phyloP scores from a whole-genome alignment of 2,888 invertebrate genomes.

The Mythimna loreyi region DNA sequence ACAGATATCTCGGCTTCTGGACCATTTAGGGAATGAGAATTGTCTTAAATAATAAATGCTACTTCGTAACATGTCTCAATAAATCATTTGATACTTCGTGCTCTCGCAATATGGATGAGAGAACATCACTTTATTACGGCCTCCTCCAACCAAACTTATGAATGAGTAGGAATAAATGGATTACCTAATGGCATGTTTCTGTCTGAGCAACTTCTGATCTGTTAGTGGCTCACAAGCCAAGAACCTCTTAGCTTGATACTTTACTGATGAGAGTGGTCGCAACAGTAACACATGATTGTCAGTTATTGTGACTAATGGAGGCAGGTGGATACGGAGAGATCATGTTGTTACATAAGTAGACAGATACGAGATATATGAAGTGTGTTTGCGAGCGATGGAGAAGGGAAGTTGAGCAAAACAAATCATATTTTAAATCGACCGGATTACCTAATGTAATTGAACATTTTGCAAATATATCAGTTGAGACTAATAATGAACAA shows the following conservation, averaged over 20 bases:
- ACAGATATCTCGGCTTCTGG: not conserved
- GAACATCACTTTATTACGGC: not conserved
- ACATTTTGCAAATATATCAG: not conserved
- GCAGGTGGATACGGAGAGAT: not conserved
- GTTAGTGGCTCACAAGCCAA: not conserved
- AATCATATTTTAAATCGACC: not conserved
- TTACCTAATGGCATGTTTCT: conserved; percentile 16
- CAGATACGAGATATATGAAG: not conserved
- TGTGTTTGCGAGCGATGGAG: not conserved
- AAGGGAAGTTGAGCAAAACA: not conserved
- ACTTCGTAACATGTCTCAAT: conserved; percentile 22
- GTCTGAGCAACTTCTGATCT: conserved; percentile 8
- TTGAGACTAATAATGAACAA: not conserved
- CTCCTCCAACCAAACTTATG: conserved; percentile 16
- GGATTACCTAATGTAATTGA: not conserved
- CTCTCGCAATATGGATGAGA: conserved; percentile 16
- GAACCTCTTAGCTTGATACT: conserved; percentile 16
- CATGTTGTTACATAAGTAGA: not conserved
- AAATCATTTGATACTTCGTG: conserved; percentile 29
- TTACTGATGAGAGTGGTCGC: conserved; percentile 33
- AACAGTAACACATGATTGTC: conserved; percentile 16
- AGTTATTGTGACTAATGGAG: conserved; percentile 30
- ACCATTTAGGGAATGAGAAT: conserved; percentile 22
- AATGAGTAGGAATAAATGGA: conserved; percentile 30
- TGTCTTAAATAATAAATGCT: conserved; percentile 45